Evolutionary conservation across 1,140 invertebrate species (phyloP).

Genomic region (Penaeus indicus): DNA sequence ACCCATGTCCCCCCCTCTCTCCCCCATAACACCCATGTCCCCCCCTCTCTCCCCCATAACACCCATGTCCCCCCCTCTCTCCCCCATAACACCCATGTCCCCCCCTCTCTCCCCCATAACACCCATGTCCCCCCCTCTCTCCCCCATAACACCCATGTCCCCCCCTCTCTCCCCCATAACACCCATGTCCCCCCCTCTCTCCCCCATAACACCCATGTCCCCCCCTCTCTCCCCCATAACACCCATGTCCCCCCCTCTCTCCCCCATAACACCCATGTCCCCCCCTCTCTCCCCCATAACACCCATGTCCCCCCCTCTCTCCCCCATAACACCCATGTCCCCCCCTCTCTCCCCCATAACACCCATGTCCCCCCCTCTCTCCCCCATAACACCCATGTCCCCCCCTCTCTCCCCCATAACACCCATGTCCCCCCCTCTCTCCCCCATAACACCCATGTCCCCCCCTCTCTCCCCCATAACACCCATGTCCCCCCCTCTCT

Average conservation of each 20-base stretch:
- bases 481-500: background rate
- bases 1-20: background rate
- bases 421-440: too few species aligned
- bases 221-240: background rate
- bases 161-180: too few species aligned
- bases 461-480: background rate
- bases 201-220: too few species aligned
- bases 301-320: too few species aligned
- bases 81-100: too few species aligned
- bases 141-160: background rate
- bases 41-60: too few species aligned
- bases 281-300: too few species aligned
- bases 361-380: background rate
- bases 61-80: too few species aligned
- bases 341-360: background rate
- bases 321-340: too few species aligned
- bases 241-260: background rate
- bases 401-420: too few species aligned
- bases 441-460: too few species aligned
- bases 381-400: background rate
- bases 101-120: background rate
- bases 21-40: background rate
- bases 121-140: background rate
- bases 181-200: too few species aligned
- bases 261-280: background rate